Evolutionary conservation across 2,113 vertebrate species (phyloP), one percentile per base, ranked within the genome.

Genomic region (Hemiprocne comata): DNA sequence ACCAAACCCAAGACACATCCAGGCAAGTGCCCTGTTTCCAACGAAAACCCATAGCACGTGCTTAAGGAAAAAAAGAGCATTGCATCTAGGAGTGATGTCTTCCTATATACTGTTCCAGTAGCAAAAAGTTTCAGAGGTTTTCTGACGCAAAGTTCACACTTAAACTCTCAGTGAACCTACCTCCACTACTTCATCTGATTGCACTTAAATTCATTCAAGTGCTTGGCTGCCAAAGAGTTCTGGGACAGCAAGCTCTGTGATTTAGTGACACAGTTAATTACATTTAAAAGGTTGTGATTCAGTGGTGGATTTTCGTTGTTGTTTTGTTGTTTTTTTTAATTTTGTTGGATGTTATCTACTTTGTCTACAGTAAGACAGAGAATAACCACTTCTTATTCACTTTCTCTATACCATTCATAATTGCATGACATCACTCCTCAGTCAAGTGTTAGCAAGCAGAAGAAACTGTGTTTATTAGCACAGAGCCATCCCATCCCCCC

Each of bases 191-290:
- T 71, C 65, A 66, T 20, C 44, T 85, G 69, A 61, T 16, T 60
- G 44, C 11, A 36, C 10, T 69, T 82, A 57, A 67, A 65, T 21
- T 91, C 42, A 46, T 87, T 91, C 29, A 79, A 40, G 61, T 0
- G 0, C 34, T 58, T 65, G 34, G 42, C 38, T 0, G 0, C 6
- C 57, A 65, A 44, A 60, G 44, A 24, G 26, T 75, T 62, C 75
- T 71, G 72, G 54, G 51, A 83, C 46, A 88, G 54, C 18, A n/a
- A 10, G 53, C 33, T 88, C 21, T 6, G 31, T 34, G 72, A 83
- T 66, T 80, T 74, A 73, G 50, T 80, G 60, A 42, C 72, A 94
- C n/a, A 44, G 13, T 67, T 75, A 70, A 85, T 73, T 76, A 75
- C 8, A 62, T 70, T 38, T 9, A 38, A 73, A 92, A 70, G 6